Evolutionary conservation across 2,888 invertebrate genomes (phyloP), one percentile per base, ranked within the genome.

Genomic region (Ormia ochracea): DNA sequence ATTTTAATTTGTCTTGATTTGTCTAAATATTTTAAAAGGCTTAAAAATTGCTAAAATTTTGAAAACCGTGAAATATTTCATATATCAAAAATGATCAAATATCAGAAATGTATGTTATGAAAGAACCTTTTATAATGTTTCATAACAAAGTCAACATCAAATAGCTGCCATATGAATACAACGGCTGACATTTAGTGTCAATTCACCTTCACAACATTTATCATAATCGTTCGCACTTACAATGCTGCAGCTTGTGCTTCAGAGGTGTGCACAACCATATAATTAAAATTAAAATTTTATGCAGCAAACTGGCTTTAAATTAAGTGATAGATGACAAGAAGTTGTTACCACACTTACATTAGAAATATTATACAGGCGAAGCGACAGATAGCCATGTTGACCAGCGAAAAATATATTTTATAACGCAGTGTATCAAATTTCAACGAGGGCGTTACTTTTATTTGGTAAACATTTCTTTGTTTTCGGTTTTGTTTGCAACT

Each of bases 271-370:
- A 31, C 4, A 45, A 10, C 4, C n/a, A n/a, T 52, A n/a, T 52
- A 31, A 31, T 54, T 31, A 36, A 54, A 54, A 21, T 12, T 26
- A n/a, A 36, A 56, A 56, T 38, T 36, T 56, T 45, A 56, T 43
- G 36, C 33, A 36, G 14, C 33, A 14, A 23, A 33, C 31, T 23
- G 33, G 19, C 28, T 31, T 70, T 41, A 41, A 4, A 36, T 45
- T n/a, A 61, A 61, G 12, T 72, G 52, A 72, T 72, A 43, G 52
- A 12, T 72, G 61, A 72, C 61, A 72, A 52, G 72, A 31, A 61
- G 61, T 72, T 52, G 38, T 58, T 58, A 21, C 69, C 48, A 70
- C 36, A 50, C 12, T 45, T 45, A 31, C 43, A 58, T 56, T 26
- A 38, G 33, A 28, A 28, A 41, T 26, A 48, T 14, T 28, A 54